Conservation (phyloP, 1,140 invertebrate species). For the Rhopalosiphum maidis region DNA sequence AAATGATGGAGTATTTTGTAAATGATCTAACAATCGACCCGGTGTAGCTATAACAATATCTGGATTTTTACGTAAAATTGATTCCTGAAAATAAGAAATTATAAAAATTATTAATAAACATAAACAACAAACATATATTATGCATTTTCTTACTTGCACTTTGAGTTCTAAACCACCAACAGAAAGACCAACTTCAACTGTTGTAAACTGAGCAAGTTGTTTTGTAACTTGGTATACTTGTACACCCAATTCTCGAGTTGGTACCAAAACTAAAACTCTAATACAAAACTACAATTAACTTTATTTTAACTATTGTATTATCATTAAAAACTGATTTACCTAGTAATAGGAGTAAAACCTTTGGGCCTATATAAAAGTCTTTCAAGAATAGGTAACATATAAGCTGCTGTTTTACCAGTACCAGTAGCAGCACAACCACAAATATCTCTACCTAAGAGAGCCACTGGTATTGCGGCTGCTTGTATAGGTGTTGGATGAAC, state of each 20-base stretch:
- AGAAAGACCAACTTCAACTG: slow-evolving; percentile 80
- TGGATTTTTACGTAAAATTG: slow-evolving; percentile 84
- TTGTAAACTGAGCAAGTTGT: slow-evolving; percentile 88
- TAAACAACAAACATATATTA: no score
- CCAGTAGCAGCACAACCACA: slow-evolving; percentile 97
- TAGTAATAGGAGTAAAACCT: slow-evolving; percentile 71
- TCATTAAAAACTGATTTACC: slow-evolving; percentile 56
- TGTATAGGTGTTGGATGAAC: slow-evolving; percentile 96
- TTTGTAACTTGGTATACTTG: slow-evolving; percentile 94
- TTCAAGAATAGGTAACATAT: slow-evolving; percentile 97
- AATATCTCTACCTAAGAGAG: slow-evolving; percentile 87
- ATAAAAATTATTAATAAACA: background rate
- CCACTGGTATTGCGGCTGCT: slow-evolving; percentile 91
- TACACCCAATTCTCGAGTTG: slow-evolving; percentile 95
- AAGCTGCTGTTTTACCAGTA: slow-evolving; percentile 98
- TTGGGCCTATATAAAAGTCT: slow-evolving; percentile 81
- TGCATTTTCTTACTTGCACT: slow-evolving; percentile 70
- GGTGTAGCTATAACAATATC: slow-evolving; percentile 99
- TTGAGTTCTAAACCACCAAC: slow-evolving; percentile 95
- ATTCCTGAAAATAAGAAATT: slow-evolving; percentile 69
- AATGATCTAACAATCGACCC: slow-evolving; percentile 95
- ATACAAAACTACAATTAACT: slow-evolving; percentile 48
- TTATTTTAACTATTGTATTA: background rate
- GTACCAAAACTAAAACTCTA: slow-evolving; percentile 91
- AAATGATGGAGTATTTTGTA: slow-evolving; percentile 95